Conservation (phyloP, 2,797 vertebrate genomes). For the Parauchenoglanis ngamensis region DNA sequence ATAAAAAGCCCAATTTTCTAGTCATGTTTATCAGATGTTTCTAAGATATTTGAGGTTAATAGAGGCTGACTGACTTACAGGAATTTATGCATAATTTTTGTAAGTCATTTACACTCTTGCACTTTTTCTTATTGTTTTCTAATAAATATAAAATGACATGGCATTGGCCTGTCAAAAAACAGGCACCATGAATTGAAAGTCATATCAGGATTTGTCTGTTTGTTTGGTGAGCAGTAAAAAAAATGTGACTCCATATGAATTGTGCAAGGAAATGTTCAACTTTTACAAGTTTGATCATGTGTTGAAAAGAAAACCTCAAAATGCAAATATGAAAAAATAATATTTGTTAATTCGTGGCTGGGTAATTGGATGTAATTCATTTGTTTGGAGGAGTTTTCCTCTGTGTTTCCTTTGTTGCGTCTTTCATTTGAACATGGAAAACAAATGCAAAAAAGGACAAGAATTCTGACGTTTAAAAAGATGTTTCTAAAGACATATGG, state of each 20-base stretch:
- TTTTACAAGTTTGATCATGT: background rate
- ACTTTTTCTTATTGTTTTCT: background rate
- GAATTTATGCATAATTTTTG: background rate
- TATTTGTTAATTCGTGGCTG: background rate
- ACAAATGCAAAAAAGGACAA: background rate
- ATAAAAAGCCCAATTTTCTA: background rate
- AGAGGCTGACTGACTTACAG: background rate
- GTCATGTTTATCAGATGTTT: background rate
- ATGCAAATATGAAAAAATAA: slow-evolving; percentile 1
- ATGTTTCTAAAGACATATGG: background rate
- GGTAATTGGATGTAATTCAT: background rate
- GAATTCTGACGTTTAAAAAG: background rate
- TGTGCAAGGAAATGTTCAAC: background rate
- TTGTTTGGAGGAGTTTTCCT: background rate
- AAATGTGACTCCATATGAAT: background rate
- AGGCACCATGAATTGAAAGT: background rate
- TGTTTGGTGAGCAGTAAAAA: background rate
- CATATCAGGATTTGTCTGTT: background rate
- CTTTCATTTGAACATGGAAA: background rate
- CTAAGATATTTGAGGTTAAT: background rate
- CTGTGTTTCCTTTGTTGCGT: background rate
- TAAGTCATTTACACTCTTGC: background rate
- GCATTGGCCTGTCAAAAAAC: background rate
- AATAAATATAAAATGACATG: background rate
- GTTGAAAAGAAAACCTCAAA: background rate